Base-by-base conservation (phyloP, 2,888 invertebrate genomes). In the Hoplodrina ambigua region DNA sequence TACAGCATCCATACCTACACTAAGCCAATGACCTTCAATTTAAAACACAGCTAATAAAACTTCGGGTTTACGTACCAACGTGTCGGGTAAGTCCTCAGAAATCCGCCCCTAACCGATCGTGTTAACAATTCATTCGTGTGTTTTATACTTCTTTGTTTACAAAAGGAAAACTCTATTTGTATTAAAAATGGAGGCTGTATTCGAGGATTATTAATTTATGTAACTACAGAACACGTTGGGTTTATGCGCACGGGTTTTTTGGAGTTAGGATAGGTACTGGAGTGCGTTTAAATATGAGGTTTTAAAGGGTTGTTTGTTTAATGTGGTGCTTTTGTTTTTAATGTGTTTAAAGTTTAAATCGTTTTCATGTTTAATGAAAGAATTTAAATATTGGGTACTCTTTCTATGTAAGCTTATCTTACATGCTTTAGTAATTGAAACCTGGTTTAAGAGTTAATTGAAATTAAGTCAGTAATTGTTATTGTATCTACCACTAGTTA, bases 31-130 rank as follows among this genome's bases (percentile, higher is more conserved):
- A 30, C 54, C 25, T 53, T 55, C 15, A 17, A 25, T 72, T 55
- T 74, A 50, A 64, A 71, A 71, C 17, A 55, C 15, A 44, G 11
- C 49, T 74, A 33, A 19, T 66, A 71, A 75, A 69, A 49, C n/a
- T 17, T 11, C 53, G 1, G 56, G 30, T 57, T 61, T 57, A 73
- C 53, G 20, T 17, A 1, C 52, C 25, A 41, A 57, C 13, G 56
- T 61, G 52, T 53, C 4, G 46, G 52, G 37, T 44, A 15, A 2
- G 52, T 17, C 17, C 15, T 41, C 46, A 44, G 52, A 20, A 60
- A 37, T n/a, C 49, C n/a, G n/a, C 11, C 25, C 17, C 53, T n/a
- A 20, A 44, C 56, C 13, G 19, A 61, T 56, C 58, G 41, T 19
- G 19, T 60, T 65, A 57, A 65, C 60, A 72, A 78, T 57, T 65